Evolutionary conservation across 1,140 invertebrate species (phyloP), one percentile per base, ranked within the genome.

Genomic region (Anadara kagoshimensis): DNA sequence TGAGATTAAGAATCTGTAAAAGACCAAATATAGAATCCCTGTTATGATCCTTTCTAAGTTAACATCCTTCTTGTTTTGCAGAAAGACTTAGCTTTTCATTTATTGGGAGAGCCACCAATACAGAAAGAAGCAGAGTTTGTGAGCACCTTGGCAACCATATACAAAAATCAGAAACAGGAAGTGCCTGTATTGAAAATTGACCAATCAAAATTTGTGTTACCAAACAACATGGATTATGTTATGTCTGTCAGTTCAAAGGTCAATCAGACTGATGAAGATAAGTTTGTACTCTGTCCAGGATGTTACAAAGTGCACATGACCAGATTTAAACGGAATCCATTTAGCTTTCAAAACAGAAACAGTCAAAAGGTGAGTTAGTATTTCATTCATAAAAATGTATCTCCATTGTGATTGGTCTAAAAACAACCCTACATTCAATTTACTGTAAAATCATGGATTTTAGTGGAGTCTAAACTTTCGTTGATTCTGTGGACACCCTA

Each of bases 191-290:
- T 69, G 11, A 20, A 24, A 53, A 69, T 69, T 18, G 47, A 62
- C 67, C 67, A 69, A 62, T 69, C 67, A 22, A 69, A 69, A 62
- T 58, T 69, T 53, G 41, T 53, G 7, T 62, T 69, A 62, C 67
- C 67, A 47, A 45, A 53, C 20, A 61, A 69, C 14, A 69, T 69
- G 67, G 58, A 51, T 22, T 36, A 36, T 36, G 22, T 69, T 36
- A 41, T 69, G 14, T 44, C 62, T 24, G 62, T 53, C 47, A 69
- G 44, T 41, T 43, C 49, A 14, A 47, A 22, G 7, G 36, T 26
- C 43, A 29, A 59, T 43, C 29, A 18, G 57, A 18, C 45, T 1
- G 41, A 64, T 20, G 24, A n/a, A 24, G 67, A 69, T 18, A 41
- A 43, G 18, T 69, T 69, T 62, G 36, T 43, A 54, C 67, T 58